These are phyloP conservation scores for Cecropterus lyciades DNA, from an alignment of 1,140 invertebrate genomes.

Conservation along the genomic window DNA sequence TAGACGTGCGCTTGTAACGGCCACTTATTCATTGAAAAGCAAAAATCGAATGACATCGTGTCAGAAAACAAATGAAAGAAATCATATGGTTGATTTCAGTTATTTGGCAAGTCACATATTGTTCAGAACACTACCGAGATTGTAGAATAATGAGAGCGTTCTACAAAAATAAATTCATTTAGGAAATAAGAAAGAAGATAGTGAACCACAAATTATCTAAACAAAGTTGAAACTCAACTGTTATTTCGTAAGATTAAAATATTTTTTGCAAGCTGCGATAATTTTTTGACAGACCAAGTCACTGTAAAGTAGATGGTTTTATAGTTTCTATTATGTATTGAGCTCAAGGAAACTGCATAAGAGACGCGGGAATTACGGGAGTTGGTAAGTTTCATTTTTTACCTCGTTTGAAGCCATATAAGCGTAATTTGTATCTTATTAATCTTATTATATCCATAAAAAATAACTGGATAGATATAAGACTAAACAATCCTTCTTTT, in stretches of 20 bases:
- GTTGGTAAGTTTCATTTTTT: constrained; percentile 1
- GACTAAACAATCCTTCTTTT: too few species aligned
- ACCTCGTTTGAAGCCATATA: too few species aligned
- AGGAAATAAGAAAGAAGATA: constrained; percentile 61
- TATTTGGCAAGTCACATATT: constrained; percentile 71
- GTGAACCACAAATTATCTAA: constrained; percentile 45
- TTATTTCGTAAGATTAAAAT: constrained; percentile 66
- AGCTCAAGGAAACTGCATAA: not conserved
- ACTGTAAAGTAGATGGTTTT: constrained; percentile 29
- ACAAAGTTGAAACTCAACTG: constrained; percentile 50
- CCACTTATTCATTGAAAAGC: constrained; percentile 49
- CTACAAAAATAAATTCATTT: constrained; percentile 52
- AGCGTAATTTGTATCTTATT: too few species aligned
- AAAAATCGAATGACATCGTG: constrained; percentile 61
- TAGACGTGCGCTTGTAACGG: constrained; percentile 2
- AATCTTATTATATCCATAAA: too few species aligned
- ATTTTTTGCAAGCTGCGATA: constrained; percentile 31
- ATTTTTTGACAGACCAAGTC: constrained; percentile 38
- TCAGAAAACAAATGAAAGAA: constrained; percentile 77
- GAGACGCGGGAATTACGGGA: not conserved
- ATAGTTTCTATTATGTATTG: constrained; percentile 21
- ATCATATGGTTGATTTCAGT: constrained; percentile 78
- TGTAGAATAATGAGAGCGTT: constrained; percentile 53
- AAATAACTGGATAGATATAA: too few species aligned
- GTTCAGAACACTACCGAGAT: constrained; percentile 56